Percentiles rank a stretch among this genome's conserved stretches.
Evolutionary conservation across 2,888 invertebrate species (phyloP).

Genomic region (Papilio protenor): DNA sequence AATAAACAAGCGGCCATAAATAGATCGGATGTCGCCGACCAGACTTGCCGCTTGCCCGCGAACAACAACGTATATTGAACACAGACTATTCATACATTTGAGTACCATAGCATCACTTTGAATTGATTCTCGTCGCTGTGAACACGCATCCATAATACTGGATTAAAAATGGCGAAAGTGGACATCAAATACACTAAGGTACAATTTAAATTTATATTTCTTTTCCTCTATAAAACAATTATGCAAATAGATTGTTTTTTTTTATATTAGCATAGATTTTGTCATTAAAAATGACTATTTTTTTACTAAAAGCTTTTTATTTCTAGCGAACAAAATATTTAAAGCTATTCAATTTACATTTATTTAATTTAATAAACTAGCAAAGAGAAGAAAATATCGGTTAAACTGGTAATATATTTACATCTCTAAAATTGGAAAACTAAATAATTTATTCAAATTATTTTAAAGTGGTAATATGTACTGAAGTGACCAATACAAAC

Average conservation of each 20-base stretch:
- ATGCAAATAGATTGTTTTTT: not conserved
- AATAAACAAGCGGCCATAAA: constrained; percentile 13
- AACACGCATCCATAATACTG: constrained; percentile 52
- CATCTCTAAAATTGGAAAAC: no score
- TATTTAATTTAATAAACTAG: not conserved
- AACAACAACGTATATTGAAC: constrained; percentile 4
- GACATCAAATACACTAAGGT: constrained; percentile 82
- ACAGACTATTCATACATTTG: not conserved
- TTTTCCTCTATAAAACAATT: not conserved
- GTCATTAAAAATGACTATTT: not conserved
- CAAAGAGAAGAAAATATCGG: not conserved
- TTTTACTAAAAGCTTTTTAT: not conserved
- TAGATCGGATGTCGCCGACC: constrained; percentile 22
- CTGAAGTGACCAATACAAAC: not conserved
- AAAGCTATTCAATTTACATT: not conserved
- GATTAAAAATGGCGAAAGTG: constrained; percentile 74
- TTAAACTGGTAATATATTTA: no score
- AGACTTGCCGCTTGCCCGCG: constrained; percentile 10
- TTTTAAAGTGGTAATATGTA: not conserved
- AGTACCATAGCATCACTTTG: constrained; percentile 44
- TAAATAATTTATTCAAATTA: not conserved
- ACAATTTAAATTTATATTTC: constrained; percentile 33
- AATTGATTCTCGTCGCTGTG: constrained; percentile 49
- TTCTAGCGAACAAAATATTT: not conserved
- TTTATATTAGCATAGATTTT: not conserved